A percentile compares a stretch with the other conserved stretches of the same genome.
These are phyloP conservation scores for Porites divaricata DNA, from an alignment of 92 coral and sea anemone species.

Conservation along the genomic window DNA sequence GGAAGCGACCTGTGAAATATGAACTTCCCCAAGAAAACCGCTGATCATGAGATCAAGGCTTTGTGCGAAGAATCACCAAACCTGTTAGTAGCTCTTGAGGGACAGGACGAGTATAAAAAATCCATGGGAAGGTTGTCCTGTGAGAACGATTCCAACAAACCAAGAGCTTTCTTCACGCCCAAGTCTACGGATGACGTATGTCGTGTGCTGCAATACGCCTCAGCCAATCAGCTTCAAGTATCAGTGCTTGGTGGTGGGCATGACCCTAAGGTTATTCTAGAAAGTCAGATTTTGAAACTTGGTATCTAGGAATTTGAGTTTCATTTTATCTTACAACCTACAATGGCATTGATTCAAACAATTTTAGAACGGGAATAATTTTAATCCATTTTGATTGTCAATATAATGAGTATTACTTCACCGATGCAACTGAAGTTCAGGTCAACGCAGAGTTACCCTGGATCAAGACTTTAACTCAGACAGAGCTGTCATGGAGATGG, in stretches of 20 bases:
- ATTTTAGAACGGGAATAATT: no score
- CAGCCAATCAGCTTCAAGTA: conserved; percentile 24
- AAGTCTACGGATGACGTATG: conserved; percentile 23
- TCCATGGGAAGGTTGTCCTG: conserved; percentile 15
- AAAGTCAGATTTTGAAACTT: no score
- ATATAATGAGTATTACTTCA: no score
- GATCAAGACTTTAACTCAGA: no score
- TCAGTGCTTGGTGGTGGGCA: conserved; percentile 50
- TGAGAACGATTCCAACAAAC: conserved; percentile 22
- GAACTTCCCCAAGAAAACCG: not conserved
- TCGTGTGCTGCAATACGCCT: conserved; percentile 30
- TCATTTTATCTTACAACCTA: no score
- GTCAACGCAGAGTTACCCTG: no score
- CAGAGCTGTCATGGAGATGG: no score
- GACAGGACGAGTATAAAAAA: conserved; percentile 14
- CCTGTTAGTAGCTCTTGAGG: not conserved
- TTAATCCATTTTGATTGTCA: no score
- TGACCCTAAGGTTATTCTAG: not conserved
- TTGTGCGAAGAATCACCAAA: conserved; percentile 6
- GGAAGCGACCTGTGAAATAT: not conserved
- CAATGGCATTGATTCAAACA: no score
- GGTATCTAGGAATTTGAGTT: no score
- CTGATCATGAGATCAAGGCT: not conserved
- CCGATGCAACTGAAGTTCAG: no score
- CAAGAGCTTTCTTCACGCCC: conserved; percentile 21